These are phyloP conservation scores for Danio jaintianensis DNA, from an alignment of 2,797 vertebrate species.

Conservation along the genomic window DNA sequence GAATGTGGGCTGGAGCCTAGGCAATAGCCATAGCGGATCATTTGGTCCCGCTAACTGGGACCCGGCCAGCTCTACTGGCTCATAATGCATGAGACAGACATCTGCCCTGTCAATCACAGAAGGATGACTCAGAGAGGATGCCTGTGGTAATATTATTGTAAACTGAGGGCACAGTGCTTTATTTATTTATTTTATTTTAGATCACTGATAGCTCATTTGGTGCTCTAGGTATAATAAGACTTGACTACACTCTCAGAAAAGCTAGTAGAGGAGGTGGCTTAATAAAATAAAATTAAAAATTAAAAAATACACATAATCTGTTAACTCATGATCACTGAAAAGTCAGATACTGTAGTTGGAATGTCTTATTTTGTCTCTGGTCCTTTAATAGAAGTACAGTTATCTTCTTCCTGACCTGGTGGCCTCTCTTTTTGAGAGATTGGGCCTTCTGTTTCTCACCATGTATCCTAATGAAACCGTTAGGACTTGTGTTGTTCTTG, in stretches of 20 bases:
- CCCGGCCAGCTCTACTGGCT: constrained; percentile 55
- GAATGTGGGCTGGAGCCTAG: constrained; percentile 67
- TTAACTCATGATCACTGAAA: no score
- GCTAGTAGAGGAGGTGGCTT: background rate
- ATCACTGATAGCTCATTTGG: background rate
- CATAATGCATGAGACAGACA: constrained; percentile 39
- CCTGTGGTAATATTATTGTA: background rate
- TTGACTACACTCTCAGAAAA: background rate
- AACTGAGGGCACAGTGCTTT: background rate
- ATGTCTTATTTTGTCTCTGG: background rate
- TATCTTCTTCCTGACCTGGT: background rate
- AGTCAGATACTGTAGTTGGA: no score
- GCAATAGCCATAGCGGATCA: constrained; percentile 68
- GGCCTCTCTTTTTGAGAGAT: constrained; percentile 20
- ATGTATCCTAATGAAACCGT: constrained; percentile 15
- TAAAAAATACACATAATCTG: no score
- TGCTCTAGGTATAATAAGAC: background rate
- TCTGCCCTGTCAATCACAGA: constrained; percentile 57
- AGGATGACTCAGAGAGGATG: constrained; percentile 13
- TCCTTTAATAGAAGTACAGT: background rate
- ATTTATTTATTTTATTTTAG: background rate
- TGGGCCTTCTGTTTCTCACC: constrained; percentile 16
- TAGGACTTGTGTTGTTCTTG: constrained; percentile 35
- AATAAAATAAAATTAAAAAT: background rate
- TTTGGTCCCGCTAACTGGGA: constrained; percentile 62